Evolutionary conservation across 2,888 invertebrate genomes (phyloP), one percentile per base, ranked within the genome.

Genomic region (Nebria salina): DNA sequence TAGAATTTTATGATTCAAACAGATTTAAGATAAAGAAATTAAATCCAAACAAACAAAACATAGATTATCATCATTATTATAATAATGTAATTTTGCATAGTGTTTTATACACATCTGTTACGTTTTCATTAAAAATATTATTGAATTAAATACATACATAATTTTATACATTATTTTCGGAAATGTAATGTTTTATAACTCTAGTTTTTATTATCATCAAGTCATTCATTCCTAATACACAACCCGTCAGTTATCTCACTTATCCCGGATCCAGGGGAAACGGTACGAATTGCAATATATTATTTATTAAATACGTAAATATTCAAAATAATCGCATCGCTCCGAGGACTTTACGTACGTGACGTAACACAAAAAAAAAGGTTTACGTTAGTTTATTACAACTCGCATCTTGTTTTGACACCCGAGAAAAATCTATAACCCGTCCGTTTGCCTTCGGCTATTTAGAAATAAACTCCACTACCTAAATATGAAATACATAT

Each of bases 71-170:
- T 54, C 54, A 54, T 54, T 79, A 82, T 82, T 72, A 79, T 79
- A 76, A 82, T 82, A 79, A 78, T 82, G 77, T 77, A 81, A 76
- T 81, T 82, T 82, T 82, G 82, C 82, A 82, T 81, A 82, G 82
- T 82, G 82, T 82, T 82, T 82, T 82, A 82, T 82, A 82, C 82
- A 82, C 82, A 77, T 81, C 82, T 82, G 82, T 82, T 82, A 82
- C 77, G 82, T 82, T 82, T 82, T 82, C 81, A 82, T 82, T 82
- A 82, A 82, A 82, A 82, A 74, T 78, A 82, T 81, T 81, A 81
- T 81, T 81, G 81, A 81, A 81, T 81, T 81, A 81, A 80, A 81
- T 76, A 76, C 76, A 76, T 76, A 81, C 81, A 81, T 81, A 81
- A 81, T 81, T 81, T 81, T 81, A 81, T 81, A 81, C 76, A 81